Evolutionary conservation across 2,888 invertebrate genomes (phyloP).

Genomic region (Netelia melanura): DNA sequence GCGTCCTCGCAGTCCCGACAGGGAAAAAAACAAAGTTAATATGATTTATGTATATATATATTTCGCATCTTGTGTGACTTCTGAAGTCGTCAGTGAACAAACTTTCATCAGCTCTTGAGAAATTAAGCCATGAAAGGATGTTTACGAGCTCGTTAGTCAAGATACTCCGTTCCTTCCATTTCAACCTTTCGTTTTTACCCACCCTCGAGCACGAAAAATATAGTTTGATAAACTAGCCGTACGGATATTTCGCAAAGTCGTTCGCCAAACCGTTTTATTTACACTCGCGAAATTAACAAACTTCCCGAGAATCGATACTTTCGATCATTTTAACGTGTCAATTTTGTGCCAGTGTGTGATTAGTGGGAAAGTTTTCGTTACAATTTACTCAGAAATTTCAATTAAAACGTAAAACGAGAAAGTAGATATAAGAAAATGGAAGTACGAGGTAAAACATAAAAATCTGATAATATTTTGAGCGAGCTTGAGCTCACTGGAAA

Average conservation of each 20-base stretch:
- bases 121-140: conserved; percentile 66
- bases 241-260: not conserved
- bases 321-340: not conserved
- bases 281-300: conserved; percentile 27
- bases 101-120: conserved; percentile 64
- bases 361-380: not conserved
- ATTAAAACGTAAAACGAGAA: no score
- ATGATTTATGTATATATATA: conserved; percentile 10
- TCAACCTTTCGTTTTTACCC: conserved; percentile 41
- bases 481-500: no score
- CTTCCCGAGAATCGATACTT: conserved; percentile 2
- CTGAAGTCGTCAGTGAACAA: conserved; percentile 54
- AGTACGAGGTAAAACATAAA: no score
- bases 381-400: no score
- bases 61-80: conserved; percentile 24
- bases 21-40: not conserved
- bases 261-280: conserved; percentile 40
- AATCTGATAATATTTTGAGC: no score
- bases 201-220: conserved; percentile 36
- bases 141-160: conserved; percentile 66
- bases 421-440: no score
- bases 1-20: no score
- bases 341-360: not conserved
- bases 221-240: conserved; percentile 47
- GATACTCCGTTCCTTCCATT: conserved; percentile 30